These are phyloP conservation scores for Anastrepha obliqua DNA, from an alignment of 1,140 invertebrate species.

Conservation along the genomic window DNA sequence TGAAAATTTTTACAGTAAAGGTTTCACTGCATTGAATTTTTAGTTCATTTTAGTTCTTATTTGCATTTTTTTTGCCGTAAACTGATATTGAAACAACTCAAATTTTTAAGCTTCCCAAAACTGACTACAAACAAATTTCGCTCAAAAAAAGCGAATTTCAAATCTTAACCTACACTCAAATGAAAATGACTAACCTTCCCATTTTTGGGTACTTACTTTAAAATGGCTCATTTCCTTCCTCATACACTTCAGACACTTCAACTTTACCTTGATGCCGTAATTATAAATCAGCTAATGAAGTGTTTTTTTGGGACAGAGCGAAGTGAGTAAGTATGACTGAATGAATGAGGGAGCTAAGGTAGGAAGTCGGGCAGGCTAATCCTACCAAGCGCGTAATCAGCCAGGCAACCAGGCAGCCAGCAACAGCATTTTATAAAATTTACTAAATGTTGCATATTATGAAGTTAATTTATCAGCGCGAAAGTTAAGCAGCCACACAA, in stretches of 20 bases:
- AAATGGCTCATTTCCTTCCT: not conserved
- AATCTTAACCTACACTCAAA: too few species aligned
- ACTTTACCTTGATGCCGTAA: constrained; percentile 26
- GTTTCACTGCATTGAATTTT: too few species aligned
- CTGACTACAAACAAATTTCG: too few species aligned
- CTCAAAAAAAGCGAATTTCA: too few species aligned
- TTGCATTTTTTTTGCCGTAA: too few species aligned
- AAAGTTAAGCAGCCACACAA: constrained; percentile 44
- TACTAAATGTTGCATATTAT: constrained; percentile 49
- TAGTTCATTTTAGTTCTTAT: too few species aligned
- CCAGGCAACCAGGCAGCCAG: not conserved
- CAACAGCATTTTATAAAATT: constrained; percentile 13
- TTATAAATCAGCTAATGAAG: constrained; percentile 44
- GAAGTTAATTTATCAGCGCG: constrained; percentile 42
- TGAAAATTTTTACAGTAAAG: too few species aligned
- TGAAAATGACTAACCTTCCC: not conserved
- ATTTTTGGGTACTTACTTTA: not conserved
- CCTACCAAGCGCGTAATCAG: not conserved
- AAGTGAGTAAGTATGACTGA: not conserved
- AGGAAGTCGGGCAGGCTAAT: not conserved
- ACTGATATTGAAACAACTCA: too few species aligned
- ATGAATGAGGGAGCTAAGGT: not conserved
- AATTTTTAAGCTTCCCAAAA: too few species aligned
- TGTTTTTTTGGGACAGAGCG: not conserved
- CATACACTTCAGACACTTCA: not conserved